These are phyloP conservation scores for Gorilla gorilla DNA, from an alignment of 2,113 vertebrate genomes.

Conservation along the genomic window DNA sequence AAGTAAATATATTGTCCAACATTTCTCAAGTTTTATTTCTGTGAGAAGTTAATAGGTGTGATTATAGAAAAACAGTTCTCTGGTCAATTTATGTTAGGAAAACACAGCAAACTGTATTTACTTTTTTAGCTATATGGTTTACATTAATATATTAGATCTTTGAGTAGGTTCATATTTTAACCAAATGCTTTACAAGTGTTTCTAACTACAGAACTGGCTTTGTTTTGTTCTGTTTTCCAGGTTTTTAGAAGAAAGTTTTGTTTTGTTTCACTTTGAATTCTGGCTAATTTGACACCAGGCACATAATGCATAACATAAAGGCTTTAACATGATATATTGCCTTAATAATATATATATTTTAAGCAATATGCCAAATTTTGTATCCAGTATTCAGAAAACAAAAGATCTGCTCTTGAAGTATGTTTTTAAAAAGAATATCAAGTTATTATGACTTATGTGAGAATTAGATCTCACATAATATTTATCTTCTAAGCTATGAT, in stretches of 20 bases:
- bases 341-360: not conserved
- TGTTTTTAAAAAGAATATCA: not conserved
- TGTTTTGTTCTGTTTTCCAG: not conserved
- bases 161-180: not conserved
- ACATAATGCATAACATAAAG: not conserved
- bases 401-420: not conserved
- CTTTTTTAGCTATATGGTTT: not conserved
- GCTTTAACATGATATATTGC: not conserved
- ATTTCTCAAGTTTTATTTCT: constrained; percentile 1
- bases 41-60: not conserved
- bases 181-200: not conserved
- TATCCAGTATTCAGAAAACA: not conserved
- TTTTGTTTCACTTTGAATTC: constrained; percentile 15
- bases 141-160: not conserved
- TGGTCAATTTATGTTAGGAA: not conserved
- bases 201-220: not conserved
- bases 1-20: not conserved
- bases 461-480: not conserved
- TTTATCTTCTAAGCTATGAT: not conserved
- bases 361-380: not conserved
- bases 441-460: not conserved
- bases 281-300: not conserved
- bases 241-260: not conserved
- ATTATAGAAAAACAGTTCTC: not conserved
- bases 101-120: not conserved